A percentile compares a stretch with the other conserved stretches of the same genome.
Evolutionary conservation across 2,888 invertebrate species (phyloP).

Genomic region (Lottia gigantea): DNA sequence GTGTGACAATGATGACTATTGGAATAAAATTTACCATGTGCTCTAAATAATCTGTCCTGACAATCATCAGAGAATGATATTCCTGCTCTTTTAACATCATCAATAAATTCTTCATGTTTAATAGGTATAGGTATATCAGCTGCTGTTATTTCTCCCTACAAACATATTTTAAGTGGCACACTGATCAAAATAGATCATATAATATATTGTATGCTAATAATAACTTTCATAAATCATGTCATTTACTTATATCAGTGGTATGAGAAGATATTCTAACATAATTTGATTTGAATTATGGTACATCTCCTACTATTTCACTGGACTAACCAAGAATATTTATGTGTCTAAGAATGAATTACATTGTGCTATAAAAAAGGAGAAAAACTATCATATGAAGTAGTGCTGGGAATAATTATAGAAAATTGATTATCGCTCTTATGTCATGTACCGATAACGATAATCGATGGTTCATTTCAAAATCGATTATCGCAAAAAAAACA

Average conservation of each 20-base stretch:
- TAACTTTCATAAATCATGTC: too few species aligned
- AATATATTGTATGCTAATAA: too few species aligned
- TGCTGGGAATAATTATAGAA: too few species aligned
- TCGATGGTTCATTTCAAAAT: too few species aligned
- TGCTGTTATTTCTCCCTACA: constrained; percentile 68
- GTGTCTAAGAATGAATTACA: neutral
- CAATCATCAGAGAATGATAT: constrained; percentile 79
- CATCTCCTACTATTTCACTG: neutral
- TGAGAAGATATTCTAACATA: neutral
- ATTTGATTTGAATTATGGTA: too few species aligned
- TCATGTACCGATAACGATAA: too few species aligned
- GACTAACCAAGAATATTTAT: neutral
- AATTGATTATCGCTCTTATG: too few species aligned
- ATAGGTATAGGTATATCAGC: constrained; percentile 77
- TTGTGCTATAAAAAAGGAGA: too few species aligned
- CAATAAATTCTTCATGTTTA: constrained; percentile 73
- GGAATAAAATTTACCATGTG: constrained; percentile 76
- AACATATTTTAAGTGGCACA: constrained; percentile 7
- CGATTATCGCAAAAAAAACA: too few species aligned
- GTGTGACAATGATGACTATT: too few species aligned
- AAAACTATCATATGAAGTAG: too few species aligned
- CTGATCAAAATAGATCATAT: too few species aligned
- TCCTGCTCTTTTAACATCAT: constrained; percentile 72
- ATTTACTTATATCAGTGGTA: neutral
- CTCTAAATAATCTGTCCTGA: constrained; percentile 85